Percentiles rank a stretch among this genome's conserved stretches.
Conservation (phyloP, 1,140 invertebrate species). For the Bombus ignitus region DNA sequence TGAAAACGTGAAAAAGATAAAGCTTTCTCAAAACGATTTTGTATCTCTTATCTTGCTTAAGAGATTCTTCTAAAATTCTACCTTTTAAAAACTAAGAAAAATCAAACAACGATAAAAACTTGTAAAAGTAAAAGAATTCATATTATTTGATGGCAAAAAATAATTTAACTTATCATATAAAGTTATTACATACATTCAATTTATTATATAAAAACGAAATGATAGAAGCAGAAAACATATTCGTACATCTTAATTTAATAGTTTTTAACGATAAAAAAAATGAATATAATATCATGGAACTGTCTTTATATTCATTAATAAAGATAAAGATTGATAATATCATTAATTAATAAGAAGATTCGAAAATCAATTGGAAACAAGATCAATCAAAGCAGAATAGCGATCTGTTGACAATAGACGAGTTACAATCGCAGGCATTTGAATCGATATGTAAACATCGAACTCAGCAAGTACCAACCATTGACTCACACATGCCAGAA, state of each 20-base stretch:
- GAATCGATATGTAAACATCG: slow-evolving; percentile 10
- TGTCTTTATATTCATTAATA: not conserved
- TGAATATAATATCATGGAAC: too few relatives aligned
- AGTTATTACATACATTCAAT: too few relatives aligned
- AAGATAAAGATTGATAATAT: not conserved
- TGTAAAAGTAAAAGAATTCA: not conserved
- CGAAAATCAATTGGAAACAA: not conserved
- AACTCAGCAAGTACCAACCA: not conserved
- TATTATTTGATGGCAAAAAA: not conserved
- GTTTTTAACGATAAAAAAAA: not conserved
- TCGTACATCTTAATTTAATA: not conserved
- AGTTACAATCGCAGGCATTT: not conserved
- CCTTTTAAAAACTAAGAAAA: not conserved
- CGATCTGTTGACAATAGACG: not conserved
- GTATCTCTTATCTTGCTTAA: not conserved
- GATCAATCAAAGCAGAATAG: not conserved
- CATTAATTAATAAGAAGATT: not conserved
- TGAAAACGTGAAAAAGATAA: not conserved
- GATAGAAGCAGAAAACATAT: not conserved
- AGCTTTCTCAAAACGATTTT: not conserved
- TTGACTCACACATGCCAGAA: not conserved
- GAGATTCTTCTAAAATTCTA: not conserved
- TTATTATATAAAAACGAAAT: too few relatives aligned
- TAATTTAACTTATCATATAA: not conserved
- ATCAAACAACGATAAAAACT: not conserved